Percentiles rank a stretch among this genome's conserved stretches.
phyloP scores from a whole-genome alignment of 1,140 invertebrate genomes.

The Papilio polytes region DNA sequence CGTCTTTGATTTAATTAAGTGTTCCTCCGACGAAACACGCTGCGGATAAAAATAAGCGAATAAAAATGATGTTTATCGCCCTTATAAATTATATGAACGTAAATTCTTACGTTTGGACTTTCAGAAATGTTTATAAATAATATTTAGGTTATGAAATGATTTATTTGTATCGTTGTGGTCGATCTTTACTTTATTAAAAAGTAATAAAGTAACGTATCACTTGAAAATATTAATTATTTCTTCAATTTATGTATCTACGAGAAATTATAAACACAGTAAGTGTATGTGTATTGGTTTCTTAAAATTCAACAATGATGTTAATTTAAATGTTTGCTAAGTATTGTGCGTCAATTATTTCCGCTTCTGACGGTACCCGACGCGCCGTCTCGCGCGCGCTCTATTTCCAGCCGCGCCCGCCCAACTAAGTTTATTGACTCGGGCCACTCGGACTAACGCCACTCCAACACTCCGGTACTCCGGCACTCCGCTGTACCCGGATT shows the following conservation, averaged over 20 bases:
- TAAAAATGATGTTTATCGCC: conserved; percentile 43
- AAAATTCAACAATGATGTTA: conserved; percentile 1
- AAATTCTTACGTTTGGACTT: conserved; percentile 4
- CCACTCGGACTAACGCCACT: conserved; percentile 49
- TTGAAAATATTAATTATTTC: neutral
- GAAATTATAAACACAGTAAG: too few species aligned
- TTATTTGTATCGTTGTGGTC: neutral
- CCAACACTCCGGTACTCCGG: conserved; percentile 45
- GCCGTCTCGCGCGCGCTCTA: conserved; percentile 70
- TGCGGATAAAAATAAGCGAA: conserved; percentile 43
- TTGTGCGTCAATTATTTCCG: conserved; percentile 23
- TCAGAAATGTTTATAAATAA: neutral
- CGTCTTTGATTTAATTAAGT: conserved; percentile 44
- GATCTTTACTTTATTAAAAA: neutral
- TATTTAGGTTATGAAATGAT: conserved; percentile 11
- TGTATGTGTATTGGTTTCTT: conserved; percentile 4
- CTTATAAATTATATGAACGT: conserved; percentile 29
- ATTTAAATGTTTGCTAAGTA: neutral
- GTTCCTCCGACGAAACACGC: conserved; percentile 42
- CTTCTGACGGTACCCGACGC: conserved; percentile 67
- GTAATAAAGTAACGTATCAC: neutral
- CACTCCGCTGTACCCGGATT: conserved; percentile 57
- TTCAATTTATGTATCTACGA: neutral
- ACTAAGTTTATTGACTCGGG: conserved; percentile 78
- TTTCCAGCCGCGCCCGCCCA: conserved; percentile 75